Percentiles rank a stretch among this genome's conserved stretches.
These are phyloP conservation scores for Drosophila nigromelanica DNA, from an alignment of 1,140 invertebrate species.

Conservation along the genomic window DNA sequence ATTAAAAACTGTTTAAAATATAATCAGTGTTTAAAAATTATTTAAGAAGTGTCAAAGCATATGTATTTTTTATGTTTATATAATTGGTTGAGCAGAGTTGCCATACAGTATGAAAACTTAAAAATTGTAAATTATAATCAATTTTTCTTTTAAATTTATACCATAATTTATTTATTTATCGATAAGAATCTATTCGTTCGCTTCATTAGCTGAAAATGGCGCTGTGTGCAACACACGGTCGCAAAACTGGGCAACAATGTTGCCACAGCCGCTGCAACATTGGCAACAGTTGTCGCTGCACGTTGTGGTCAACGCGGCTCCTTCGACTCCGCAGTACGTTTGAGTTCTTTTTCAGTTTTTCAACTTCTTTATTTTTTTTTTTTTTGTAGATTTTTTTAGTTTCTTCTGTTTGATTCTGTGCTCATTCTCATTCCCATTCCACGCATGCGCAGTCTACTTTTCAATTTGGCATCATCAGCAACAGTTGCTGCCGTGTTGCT, in stretches of 20 bases:
- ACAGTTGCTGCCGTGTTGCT: conserved; percentile 21
- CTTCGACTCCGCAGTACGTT: neutral
- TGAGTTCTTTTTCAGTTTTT: no score
- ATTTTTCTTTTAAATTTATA: no score
- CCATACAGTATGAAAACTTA: neutral
- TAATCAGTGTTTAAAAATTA: no score
- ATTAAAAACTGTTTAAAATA: no score
- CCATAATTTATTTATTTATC: neutral
- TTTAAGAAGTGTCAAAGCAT: no score
- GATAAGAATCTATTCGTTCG: conserved; percentile 26
- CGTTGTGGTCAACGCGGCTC: conserved; percentile 6
- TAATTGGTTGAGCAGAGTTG: conserved; percentile 1
- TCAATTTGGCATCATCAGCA: conserved; percentile 73
- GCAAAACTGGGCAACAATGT: conserved; percentile 42
- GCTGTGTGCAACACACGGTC: no score
- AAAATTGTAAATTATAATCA: no score
- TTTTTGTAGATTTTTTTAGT: conserved; percentile 3
- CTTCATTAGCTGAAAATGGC: conserved; percentile 71
- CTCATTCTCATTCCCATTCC: conserved; percentile 75
- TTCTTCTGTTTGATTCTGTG: conserved; percentile 35
- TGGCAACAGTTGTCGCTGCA: conserved; percentile 22
- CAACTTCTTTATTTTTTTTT: neutral
- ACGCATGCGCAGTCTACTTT: conserved; percentile 76
- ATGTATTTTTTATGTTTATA: no score
- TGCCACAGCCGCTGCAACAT: conserved; percentile 28